Percentiles rank a stretch among this genome's conserved stretches.
Conservation (phyloP, 2,113 vertebrate genomes). For the Geococcyx californianus region DNA sequence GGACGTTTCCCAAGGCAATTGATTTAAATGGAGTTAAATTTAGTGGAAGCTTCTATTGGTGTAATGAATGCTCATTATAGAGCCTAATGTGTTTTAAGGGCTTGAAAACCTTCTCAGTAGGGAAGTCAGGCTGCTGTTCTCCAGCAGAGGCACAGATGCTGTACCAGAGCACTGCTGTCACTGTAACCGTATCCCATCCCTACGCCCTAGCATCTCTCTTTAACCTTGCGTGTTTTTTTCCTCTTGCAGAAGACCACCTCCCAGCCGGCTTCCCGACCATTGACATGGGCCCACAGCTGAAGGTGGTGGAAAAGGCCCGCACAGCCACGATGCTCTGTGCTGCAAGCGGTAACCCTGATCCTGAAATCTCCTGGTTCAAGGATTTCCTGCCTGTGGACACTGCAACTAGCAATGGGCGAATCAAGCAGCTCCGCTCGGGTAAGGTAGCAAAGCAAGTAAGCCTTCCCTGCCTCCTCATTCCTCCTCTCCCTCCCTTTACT, state of each 20-base stretch:
- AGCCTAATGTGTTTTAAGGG: slow-evolving; percentile 53
- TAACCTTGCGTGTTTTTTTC: slow-evolving; percentile 2
- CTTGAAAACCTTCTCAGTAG: slow-evolving; percentile 52
- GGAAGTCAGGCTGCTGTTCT: slow-evolving; percentile 53
- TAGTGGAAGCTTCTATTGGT: slow-evolving; percentile 57
- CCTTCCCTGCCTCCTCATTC: not conserved
- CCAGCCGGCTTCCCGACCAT: slow-evolving; percentile 93
- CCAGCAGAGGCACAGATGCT: slow-evolving; percentile 48
- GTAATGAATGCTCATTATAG: slow-evolving; percentile 66
- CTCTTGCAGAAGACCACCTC: slow-evolving; percentile 89
- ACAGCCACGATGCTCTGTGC: slow-evolving; percentile 97
- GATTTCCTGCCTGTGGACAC: slow-evolving; percentile 96
- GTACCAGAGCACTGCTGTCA: not conserved
- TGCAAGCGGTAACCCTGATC: slow-evolving; percentile 93
- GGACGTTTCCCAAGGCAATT: slow-evolving; percentile 44
- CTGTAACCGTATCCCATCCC: not conserved
- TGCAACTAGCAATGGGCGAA: slow-evolving; percentile 87
- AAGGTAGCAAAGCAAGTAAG: slow-evolving; percentile 66
- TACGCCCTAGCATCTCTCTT: accelerated
- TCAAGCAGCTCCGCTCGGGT: slow-evolving; percentile 98
- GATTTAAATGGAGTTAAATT: slow-evolving; percentile 65
- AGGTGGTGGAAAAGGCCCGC: slow-evolving; percentile 94
- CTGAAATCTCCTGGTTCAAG: slow-evolving; percentile 98
- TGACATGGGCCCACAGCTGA: slow-evolving; percentile 97
- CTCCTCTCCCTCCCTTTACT: not conserved